Evolutionary conservation across 1,140 invertebrate genomes (phyloP).

Genomic region (Colletes gigas): DNA sequence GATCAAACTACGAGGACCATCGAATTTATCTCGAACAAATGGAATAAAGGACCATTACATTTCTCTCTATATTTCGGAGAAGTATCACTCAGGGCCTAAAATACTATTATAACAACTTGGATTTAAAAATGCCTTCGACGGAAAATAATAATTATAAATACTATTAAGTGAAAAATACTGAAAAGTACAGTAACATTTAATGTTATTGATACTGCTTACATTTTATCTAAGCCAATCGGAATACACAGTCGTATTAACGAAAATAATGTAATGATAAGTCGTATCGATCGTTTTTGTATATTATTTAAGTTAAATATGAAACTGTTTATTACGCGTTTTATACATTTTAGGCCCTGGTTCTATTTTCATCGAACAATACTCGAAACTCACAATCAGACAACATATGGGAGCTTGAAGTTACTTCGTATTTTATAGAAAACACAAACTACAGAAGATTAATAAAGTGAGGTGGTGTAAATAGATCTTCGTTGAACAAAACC

Average conservation of each 20-base stretch:
- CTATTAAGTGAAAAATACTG: neutral
- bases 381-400: neutral
- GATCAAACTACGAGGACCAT: neutral
- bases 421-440: neutral
- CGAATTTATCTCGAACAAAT: neutral
- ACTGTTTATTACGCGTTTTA: neutral
- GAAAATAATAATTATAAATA: neutral
- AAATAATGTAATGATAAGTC: neutral
- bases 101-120: neutral
- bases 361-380: neutral
- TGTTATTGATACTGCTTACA: neutral
- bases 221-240: neutral
- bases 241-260: neutral
- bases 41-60: neutral
- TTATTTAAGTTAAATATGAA: neutral
- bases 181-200: neutral
- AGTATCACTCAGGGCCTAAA: conserved; percentile 6
- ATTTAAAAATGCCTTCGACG: neutral
- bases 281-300: neutral
- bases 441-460: no score
- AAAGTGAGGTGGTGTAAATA: neutral
- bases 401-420: conserved; percentile 12
- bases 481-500: neutral
- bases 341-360: conserved; percentile 16
- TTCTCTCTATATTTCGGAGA: neutral